Conservation (phyloP, 2,113 vertebrate genomes). For the Callorhinus ursinus region DNA sequence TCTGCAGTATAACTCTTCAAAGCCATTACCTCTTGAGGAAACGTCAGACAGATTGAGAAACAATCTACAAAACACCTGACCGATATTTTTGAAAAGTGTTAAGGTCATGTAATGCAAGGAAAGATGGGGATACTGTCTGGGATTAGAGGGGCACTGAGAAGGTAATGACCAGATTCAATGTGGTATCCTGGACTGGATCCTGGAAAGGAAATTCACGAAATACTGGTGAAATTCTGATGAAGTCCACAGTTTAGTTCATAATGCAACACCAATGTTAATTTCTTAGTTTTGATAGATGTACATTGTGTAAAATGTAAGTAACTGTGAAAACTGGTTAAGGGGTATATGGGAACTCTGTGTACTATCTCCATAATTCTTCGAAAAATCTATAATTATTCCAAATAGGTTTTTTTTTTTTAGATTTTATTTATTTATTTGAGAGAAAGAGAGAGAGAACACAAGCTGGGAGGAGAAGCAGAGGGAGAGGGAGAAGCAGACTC, state of each 20-base stretch:
- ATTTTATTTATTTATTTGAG: neutral
- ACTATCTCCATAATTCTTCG: neutral
- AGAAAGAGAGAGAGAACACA: neutral
- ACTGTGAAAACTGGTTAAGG: neutral
- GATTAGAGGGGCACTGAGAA: neutral
- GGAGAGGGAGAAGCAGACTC: neutral
- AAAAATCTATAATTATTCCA: neutral
- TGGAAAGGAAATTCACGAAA: neutral
- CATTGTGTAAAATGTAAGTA: neutral
- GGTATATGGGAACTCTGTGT: neutral
- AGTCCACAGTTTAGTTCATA: neutral
- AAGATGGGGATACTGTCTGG: neutral
- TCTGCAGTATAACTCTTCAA: neutral
- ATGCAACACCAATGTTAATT: neutral
- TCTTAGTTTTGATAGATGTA: neutral
- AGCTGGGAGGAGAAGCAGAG: too few species aligned
- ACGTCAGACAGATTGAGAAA: neutral
- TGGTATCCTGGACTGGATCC: neutral
- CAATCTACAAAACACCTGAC: neutral
- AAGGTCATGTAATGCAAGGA: neutral
- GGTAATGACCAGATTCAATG: neutral
- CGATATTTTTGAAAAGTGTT: neutral
- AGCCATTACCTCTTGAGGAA: neutral
- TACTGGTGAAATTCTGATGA: neutral
- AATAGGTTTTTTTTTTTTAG: neutral